These are phyloP conservation scores for Cottus gobio DNA, from an alignment of 2,113 vertebrate species.

Conservation along the genomic window DNA sequence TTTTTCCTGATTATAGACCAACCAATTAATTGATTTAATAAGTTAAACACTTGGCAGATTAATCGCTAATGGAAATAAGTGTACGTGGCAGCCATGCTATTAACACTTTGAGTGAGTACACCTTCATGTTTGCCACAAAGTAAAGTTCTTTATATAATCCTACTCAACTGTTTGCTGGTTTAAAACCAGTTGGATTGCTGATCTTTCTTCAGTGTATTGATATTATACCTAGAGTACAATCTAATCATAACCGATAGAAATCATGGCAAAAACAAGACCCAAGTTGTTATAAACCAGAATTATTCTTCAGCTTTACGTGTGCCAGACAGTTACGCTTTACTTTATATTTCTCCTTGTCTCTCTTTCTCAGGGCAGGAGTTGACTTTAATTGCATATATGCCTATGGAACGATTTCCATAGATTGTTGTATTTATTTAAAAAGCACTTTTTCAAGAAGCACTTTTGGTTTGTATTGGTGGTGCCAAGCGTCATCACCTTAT, in stretches of 20 bases:
- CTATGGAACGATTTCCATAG: constrained; percentile 49
- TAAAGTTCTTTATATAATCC: not conserved
- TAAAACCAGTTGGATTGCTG: not conserved
- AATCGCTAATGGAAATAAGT: not conserved
- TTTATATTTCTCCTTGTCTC: constrained; percentile 58
- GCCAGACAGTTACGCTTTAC: constrained; percentile 49
- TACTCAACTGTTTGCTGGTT: not conserved
- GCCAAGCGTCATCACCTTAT: constrained; percentile 10
- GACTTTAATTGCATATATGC: constrained; percentile 59
- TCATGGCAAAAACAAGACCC: not conserved
- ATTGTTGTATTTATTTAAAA: constrained; percentile 71
- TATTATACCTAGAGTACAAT: not conserved
- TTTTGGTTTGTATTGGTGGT: constrained; percentile 56
- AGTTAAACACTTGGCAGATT: not conserved
- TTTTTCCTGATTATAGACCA: not conserved
- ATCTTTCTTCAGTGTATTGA: not conserved
- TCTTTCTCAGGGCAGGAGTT: constrained; percentile 75
- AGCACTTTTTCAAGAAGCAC: constrained; percentile 73
- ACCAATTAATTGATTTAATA: not conserved
- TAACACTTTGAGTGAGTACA: not conserved
- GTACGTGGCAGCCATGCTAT: not conserved
- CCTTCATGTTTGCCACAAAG: not conserved
- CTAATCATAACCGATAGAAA: not conserved
- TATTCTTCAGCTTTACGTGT: constrained; percentile 25
- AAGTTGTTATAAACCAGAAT: constrained; percentile 25